Evolutionary conservation across 2,888 invertebrate species (phyloP).

Genomic region (Lasioglossum oenotherae): DNA sequence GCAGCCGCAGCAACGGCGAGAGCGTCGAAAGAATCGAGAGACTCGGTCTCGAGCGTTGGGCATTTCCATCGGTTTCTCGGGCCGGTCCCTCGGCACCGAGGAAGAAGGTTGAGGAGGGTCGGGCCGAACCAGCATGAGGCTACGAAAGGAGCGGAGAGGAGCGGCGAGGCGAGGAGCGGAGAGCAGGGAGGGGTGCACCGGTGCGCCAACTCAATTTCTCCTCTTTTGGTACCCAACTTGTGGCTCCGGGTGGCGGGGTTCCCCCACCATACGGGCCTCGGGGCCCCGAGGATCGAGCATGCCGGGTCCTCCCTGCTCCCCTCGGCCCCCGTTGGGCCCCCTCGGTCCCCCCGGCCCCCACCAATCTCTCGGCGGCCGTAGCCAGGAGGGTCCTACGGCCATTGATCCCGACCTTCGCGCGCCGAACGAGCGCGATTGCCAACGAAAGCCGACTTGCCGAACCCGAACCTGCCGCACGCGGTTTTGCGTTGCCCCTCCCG

Average conservation of each 20-base stretch:
- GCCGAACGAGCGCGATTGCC: constrained; percentile 83
- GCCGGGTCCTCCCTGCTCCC: constrained; percentile 62
- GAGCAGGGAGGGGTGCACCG: constrained; percentile 54
- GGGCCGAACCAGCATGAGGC: constrained; percentile 3
- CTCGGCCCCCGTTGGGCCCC: constrained; percentile 62
- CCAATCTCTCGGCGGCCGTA: constrained; percentile 37
- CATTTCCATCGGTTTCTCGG: constrained; percentile 53
- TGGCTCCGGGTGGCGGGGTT: constrained; percentile 64
- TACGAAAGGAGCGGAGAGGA: background rate
- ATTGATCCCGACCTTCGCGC: constrained; percentile 85
- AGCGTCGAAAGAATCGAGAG: background rate
- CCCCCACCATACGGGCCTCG: constrained; percentile 54
- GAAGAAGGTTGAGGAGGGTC: constrained; percentile 35
- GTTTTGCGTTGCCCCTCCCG: constrained; percentile 61
- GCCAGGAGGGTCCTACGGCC: constrained; percentile 82
- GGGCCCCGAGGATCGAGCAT: constrained; percentile 63
- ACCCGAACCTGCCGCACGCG: constrained; percentile 82
- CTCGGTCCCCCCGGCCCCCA: constrained; percentile 46
- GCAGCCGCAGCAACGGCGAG: background rate
- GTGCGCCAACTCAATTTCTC: constrained; percentile 76
- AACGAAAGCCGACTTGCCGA: constrained; percentile 82
- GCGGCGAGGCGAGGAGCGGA: constrained; percentile 11
- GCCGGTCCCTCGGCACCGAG: constrained; percentile 32
- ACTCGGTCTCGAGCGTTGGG: constrained; percentile 32
- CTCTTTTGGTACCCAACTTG: constrained; percentile 76